Evolutionary conservation across 2,113 vertebrate genomes (phyloP).

Genomic region (Pitta sordida): DNA sequence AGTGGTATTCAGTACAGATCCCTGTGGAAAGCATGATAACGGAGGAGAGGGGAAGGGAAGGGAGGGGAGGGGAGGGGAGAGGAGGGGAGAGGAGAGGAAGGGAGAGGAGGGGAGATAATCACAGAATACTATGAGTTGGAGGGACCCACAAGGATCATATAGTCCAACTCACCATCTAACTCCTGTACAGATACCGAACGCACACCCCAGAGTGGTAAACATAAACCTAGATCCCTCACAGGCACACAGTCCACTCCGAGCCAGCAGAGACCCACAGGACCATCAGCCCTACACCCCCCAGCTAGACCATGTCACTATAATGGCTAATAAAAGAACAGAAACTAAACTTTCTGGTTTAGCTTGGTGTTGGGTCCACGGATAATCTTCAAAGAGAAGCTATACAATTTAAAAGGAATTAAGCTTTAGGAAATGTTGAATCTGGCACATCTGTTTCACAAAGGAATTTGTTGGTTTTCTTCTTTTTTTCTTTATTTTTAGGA

Average conservation of each 20-base stretch:
- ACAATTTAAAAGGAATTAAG: constrained; percentile 7
- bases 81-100: not conserved
- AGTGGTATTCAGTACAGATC: not conserved
- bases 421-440: constrained; percentile 9
- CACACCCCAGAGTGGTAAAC: too few species aligned
- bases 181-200: too few species aligned
- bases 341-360: constrained; percentile 21
- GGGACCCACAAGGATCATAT: too few species aligned
- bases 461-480: not conserved
- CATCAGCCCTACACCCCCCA: too few species aligned
- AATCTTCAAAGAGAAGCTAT: constrained; percentile 40
- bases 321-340: not conserved
- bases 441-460: constrained; percentile 16
- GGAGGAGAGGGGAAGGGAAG: not conserved
- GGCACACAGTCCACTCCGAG: too few species aligned
- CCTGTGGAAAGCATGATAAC: not conserved
- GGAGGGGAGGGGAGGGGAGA: too few species aligned
- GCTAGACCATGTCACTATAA: too few species aligned
- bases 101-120: not conserved
- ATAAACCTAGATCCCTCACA: too few species aligned
- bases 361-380: not conserved
- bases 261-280: too few species aligned
- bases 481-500: not conserved
- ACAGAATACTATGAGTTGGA: too few species aligned
- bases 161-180: too few species aligned